A percentile compares a stretch with the other conserved stretches of the same genome.
Evolutionary conservation across 2,113 vertebrate species (phyloP).

Genomic region (Mesocricetus auratus): DNA sequence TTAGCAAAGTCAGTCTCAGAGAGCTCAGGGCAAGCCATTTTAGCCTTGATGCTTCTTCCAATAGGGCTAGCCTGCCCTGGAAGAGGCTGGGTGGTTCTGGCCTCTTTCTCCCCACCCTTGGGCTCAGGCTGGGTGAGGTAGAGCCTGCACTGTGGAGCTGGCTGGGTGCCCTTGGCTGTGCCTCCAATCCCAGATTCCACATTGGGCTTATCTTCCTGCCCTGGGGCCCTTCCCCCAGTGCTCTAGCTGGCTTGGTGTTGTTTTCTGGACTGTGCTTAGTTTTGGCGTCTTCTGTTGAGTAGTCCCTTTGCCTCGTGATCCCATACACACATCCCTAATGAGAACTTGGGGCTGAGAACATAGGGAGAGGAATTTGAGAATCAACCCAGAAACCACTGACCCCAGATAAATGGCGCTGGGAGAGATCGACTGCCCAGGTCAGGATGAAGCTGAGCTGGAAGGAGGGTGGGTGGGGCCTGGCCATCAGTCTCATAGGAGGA

Average conservation of each 20-base stretch:
- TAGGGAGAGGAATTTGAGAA: constrained; percentile 49
- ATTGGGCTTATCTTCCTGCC: neutral
- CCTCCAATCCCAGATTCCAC: neutral
- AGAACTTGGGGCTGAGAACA: constrained; percentile 16
- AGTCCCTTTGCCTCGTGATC: neutral
- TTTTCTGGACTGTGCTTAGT: constrained; percentile 12
- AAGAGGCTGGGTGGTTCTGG: neutral
- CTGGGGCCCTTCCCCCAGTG: neutral
- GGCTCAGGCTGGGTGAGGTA: neutral
- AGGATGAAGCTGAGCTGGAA: neutral
- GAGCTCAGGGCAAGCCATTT: neutral
- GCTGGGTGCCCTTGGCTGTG: neutral
- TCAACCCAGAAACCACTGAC: constrained; percentile 44
- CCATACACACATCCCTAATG: neutral
- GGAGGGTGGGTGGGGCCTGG: neutral
- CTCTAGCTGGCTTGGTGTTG: neutral
- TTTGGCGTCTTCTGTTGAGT: neutral
- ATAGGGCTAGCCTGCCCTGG: neutral
- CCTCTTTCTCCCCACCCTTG: neutral
- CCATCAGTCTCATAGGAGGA: neutral
- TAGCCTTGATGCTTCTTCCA: neutral
- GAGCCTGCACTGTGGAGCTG: neutral
- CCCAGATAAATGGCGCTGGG: neutral
- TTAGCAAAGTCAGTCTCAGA: neutral
- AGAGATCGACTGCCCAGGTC: neutral